Base-by-base conservation (phyloP, 2,113 vertebrate genomes). In the Ictalurus punctatus region DNA sequence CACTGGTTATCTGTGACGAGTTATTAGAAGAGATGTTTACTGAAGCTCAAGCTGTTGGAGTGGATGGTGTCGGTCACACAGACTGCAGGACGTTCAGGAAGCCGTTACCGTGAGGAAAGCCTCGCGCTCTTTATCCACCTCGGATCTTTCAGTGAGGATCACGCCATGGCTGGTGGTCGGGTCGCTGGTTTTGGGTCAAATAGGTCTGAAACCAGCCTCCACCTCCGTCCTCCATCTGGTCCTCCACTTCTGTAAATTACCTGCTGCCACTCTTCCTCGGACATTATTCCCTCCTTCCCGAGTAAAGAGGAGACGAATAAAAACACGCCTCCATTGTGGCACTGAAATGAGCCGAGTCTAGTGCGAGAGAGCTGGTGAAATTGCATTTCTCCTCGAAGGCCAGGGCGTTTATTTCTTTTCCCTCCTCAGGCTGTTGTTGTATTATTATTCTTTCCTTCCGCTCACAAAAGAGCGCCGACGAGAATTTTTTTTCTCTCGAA, bases 371-470 rank as follows among this genome's bases (percentile, higher is more conserved):
- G 93, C 94, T 94, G 95, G 95, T 95, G 93, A 96, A 96, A 96
- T 95, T 96, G 95, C 93, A 95, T 94, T 95, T 96, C 93, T 93
- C 93, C 90, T 93, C 94, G 94, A 94, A 95, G 94, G 95, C 92
- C 94, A 95, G 91, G 84, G 79, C 93, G 94, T 93, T 71, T 86
- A 73, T 87, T 74, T 76, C 40, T 73, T 89, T 92, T 92, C 25
- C 67, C 48, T 82, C 67, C 86, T 44, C 79, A 90, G 87, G 86
- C 89, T 91, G 92, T 90, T 94, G 94, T 94, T 93, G 91, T 91
- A 69, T 92, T 92, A 54, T 91, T 86, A 90, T 93, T 93, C 81
- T 63, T 34, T 63, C 37, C 81, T 83, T 40, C 59, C 63, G 81
- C 16, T 44, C 89, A 96, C 94, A 96, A 95, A 96, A 92, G 93